Percentiles rank a stretch among this genome's conserved stretches.
These are phyloP conservation scores for Parnassius smintheus DNA, from an alignment of 2,888 invertebrate genomes.

Conservation along the genomic window DNA sequence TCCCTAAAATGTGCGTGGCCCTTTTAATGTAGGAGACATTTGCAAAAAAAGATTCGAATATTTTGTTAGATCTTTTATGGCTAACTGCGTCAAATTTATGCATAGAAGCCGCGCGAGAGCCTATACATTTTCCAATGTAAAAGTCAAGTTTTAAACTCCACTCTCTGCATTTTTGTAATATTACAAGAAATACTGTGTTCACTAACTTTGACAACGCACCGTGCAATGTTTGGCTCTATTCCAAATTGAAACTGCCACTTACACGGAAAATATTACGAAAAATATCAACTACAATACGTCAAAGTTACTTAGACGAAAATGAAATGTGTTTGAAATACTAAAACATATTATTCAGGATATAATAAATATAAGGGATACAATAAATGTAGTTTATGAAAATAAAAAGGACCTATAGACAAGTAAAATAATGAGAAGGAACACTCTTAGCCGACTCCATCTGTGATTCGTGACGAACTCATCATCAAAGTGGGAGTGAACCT, in stretches of 20 bases:
- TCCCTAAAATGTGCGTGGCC: no score
- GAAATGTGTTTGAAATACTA: neutral
- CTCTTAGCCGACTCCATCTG: no score
- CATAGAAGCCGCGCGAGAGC: neutral
- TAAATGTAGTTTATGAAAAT: no score
- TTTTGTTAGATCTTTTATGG: no score
- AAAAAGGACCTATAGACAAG: no score
- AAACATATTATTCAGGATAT: no score
- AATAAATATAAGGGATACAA: no score
- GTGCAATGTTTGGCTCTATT: conserved; percentile 16
- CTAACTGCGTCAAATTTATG: neutral
- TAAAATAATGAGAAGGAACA: no score
- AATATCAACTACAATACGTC: conserved; percentile 15
- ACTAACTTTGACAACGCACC: conserved; percentile 14
- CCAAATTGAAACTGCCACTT: conserved; percentile 26
- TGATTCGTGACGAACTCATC: no score
- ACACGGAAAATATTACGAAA: conserved; percentile 9
- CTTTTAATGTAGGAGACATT: no score
- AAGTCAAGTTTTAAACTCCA: conserved; percentile 4
- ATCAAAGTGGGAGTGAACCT: no score
- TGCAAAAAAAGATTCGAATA: no score
- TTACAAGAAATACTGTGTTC: conserved; percentile 19
- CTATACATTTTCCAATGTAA: conserved; percentile 15
- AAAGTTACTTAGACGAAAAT: conserved; percentile 4
- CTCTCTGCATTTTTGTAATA: conserved; percentile 15